These are phyloP conservation scores for Vannuccia rotundouncinata DNA, from an alignment of 2,888 invertebrate genomes.

Conservation along the genomic window DNA sequence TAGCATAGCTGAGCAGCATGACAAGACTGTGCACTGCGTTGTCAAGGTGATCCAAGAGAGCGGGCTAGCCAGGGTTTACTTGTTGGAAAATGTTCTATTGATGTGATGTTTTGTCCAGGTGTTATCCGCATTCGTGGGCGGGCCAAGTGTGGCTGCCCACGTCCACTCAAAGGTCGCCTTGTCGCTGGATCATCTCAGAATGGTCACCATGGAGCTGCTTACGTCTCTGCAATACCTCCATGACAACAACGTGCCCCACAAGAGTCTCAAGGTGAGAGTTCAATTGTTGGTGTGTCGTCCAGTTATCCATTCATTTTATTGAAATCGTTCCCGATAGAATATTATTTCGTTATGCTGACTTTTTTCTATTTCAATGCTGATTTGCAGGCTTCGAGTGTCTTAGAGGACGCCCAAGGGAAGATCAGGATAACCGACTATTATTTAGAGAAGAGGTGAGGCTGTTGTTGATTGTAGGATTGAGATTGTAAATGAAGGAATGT, in stretches of 20 bases:
- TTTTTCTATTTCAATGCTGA: too few relatives aligned
- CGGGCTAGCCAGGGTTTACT: not conserved
- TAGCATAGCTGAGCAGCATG: not conserved
- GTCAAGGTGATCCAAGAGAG: not conserved
- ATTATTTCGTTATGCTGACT: too few relatives aligned
- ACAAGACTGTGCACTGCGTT: not conserved
- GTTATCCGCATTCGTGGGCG: not conserved
- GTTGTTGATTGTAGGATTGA: too few relatives aligned
- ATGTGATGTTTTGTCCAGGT: not conserved
- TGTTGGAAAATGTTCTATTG: too few relatives aligned
- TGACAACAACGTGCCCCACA: not conserved
- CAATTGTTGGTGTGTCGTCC: too few relatives aligned
- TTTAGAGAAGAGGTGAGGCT: not conserved
- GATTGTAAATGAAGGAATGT: too few relatives aligned
- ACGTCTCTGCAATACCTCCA: not conserved
- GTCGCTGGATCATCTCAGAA: not conserved
- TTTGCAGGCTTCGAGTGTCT: not conserved
- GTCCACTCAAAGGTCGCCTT: not conserved
- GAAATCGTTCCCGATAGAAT: too few relatives aligned
- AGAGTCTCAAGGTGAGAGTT: conserved; percentile 10
- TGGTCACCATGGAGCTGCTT: not conserved
- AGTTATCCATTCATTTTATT: too few relatives aligned
- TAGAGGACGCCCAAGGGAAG: not conserved
- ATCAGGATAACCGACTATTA: not conserved
- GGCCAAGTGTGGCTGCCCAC: not conserved